Conservation (phyloP, 1,140 invertebrate species). For the Micrasema longulum region DNA sequence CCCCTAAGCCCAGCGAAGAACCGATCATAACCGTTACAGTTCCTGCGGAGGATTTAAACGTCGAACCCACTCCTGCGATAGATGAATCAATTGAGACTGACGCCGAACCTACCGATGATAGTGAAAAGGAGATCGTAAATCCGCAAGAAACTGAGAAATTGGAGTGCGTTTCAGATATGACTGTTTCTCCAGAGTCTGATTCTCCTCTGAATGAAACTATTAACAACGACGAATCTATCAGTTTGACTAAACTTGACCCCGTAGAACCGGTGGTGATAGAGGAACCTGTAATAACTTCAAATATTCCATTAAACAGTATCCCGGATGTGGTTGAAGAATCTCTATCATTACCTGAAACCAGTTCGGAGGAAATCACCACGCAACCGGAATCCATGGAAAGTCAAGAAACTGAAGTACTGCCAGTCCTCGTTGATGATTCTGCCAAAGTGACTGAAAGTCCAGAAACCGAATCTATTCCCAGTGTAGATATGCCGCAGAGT, state of each 20-base stretch:
- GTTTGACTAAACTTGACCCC: background rate
- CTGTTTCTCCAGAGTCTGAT: background rate
- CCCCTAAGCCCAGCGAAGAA: constrained; percentile 14
- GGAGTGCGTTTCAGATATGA: background rate
- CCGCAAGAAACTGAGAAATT: constrained; percentile 18
- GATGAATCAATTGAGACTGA: background rate
- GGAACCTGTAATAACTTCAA: background rate
- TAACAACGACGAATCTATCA: background rate
- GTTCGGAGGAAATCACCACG: constrained; percentile 1
- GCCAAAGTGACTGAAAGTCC: background rate
- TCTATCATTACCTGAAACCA: constrained; percentile 16
- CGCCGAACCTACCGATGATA: constrained; percentile 1
- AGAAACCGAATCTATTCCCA: background rate
- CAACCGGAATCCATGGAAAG: constrained; percentile 30
- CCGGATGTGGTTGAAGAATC: constrained; percentile 6
- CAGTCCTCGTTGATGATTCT: background rate
- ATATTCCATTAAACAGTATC: background rate
- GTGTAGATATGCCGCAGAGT: background rate
- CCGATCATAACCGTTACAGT: constrained; percentile 9
- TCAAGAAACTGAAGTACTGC: background rate
- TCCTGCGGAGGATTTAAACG: background rate
- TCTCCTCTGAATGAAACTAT: constrained; percentile 15
- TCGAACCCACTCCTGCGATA: background rate
- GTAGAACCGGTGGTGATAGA: background rate
- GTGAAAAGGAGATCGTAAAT: background rate